Percentiles rank a stretch among this genome's conserved stretches.
Conservation (phyloP, 2,113 vertebrate species). For the Lasiurus cinereus region DNA sequence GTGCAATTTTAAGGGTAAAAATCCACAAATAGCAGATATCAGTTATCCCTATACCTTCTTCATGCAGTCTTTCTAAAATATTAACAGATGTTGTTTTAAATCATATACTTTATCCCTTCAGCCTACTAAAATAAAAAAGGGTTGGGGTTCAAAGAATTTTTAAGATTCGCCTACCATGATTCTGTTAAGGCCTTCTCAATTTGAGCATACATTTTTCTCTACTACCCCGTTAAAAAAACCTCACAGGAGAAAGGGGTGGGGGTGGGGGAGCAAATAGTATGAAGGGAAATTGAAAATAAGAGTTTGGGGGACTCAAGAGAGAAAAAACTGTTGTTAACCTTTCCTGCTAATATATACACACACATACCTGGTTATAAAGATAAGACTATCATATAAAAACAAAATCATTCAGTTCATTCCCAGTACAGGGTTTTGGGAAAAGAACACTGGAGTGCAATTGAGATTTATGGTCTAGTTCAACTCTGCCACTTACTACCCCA, state of each 20-base stretch:
- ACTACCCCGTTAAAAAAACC: not conserved
- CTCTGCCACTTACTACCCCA: not conserved
- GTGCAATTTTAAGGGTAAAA: not conserved
- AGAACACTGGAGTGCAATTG: not conserved
- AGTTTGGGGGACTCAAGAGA: slow-evolving; percentile 11
- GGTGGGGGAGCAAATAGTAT: not conserved
- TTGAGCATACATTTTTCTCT: slow-evolving; percentile 12
- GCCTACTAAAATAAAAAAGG: not conserved
- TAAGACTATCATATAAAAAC: not conserved
- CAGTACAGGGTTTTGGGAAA: not conserved
- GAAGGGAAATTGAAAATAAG: not conserved
- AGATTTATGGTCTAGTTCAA: not conserved
- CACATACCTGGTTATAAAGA: not conserved
- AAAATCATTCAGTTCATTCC: not conserved
- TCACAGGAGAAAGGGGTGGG: not conserved
- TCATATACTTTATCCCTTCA: not conserved
- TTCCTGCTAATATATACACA: not conserved
- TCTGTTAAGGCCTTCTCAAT: not conserved
- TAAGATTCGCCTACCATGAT: not conserved
- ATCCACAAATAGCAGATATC: not conserved
- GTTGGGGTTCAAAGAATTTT: not conserved
- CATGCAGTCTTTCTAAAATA: not conserved
- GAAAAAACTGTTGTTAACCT: not conserved
- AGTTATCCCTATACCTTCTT: not conserved
- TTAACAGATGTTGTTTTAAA: not conserved